Conservation (phyloP, 2,113 vertebrate genomes). For the Brachionichthys hirsutus region DNA sequence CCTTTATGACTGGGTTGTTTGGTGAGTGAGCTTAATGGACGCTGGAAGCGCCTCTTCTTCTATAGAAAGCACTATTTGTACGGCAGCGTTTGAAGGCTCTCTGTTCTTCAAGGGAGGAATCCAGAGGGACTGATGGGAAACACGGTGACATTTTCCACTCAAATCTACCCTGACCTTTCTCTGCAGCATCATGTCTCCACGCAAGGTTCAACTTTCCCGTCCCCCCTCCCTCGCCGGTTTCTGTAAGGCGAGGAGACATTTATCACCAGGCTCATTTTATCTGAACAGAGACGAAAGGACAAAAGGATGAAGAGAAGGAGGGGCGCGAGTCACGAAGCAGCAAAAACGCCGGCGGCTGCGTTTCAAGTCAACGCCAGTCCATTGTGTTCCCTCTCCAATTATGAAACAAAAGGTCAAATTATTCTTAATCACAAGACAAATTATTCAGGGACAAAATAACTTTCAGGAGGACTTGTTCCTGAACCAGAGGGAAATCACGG, state of each 20-base stretch:
- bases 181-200: conserved; percentile 26
- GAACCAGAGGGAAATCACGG: neutral
- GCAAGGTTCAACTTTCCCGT: neutral
- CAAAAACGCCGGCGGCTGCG: conserved; percentile 33
- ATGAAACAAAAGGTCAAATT: conserved; percentile 21
- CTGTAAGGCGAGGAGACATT: neutral
- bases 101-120: too few species aligned
- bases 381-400: conserved; percentile 34
- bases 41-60: too few species aligned
- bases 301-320: neutral
- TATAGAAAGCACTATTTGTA: too few species aligned
- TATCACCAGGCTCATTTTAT: neutral
- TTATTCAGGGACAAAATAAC: neutral
- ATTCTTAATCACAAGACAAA: conserved; percentile 1
- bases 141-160: conserved; percentile 35
- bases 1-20: too few species aligned
- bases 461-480: too few species aligned
- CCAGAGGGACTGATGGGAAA: neutral
- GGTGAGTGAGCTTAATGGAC: too few species aligned
- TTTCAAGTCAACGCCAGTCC: conserved; percentile 13
- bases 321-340: conserved; percentile 24
- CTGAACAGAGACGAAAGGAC: neutral
- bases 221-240: neutral
- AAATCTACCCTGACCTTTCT: conserved; percentile 44
- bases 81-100: too few species aligned